Conservation (phyloP, 2,113 vertebrate species). For the Ageneiosus marmoratus region DNA sequence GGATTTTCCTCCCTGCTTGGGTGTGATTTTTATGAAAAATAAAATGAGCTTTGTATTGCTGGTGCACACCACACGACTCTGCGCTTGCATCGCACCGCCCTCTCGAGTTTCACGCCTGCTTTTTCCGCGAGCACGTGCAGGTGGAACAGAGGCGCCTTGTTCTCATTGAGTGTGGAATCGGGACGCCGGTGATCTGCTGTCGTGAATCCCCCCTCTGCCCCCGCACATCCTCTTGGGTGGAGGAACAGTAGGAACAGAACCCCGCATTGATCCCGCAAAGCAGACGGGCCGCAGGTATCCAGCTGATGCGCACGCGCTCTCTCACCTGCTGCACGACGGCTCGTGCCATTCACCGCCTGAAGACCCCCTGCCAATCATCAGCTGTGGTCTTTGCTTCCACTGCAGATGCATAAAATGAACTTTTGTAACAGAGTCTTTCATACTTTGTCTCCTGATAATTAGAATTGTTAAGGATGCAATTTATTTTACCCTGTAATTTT, state of each 20-base stretch:
- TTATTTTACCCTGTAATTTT: too few relatives aligned
- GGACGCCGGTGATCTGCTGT: constrained; percentile 49
- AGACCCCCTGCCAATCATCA: background rate
- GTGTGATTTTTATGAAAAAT: background rate
- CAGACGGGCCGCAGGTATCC: constrained; percentile 42
- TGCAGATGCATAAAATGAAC: background rate
- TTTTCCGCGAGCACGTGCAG: constrained; percentile 42
- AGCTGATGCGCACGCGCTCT: constrained; percentile 19
- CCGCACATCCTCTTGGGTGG: background rate
- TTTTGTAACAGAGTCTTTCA: background rate
- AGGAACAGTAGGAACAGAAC: constrained; percentile 50
- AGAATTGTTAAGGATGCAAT: background rate
- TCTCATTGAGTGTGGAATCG: constrained; percentile 35
- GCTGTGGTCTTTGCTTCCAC: background rate
- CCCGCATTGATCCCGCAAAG: constrained; percentile 47
- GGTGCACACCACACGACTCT: constrained; percentile 35
- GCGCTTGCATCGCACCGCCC: constrained; percentile 31
- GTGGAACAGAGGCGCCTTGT: constrained; percentile 60
- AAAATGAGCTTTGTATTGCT: background rate
- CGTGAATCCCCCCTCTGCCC: background rate
- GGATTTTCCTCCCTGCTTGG: background rate
- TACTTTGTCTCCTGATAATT: background rate
- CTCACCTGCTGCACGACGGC: constrained; percentile 37
- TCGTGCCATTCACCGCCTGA: constrained; percentile 23
- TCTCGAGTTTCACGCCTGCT: constrained; percentile 57